Evolutionary conservation across 30 jellyfish, hydroid and myxozoan genomes (phyloP), one percentile per base, ranked within the genome.

Genomic region (Cassiopea andromeda): DNA sequence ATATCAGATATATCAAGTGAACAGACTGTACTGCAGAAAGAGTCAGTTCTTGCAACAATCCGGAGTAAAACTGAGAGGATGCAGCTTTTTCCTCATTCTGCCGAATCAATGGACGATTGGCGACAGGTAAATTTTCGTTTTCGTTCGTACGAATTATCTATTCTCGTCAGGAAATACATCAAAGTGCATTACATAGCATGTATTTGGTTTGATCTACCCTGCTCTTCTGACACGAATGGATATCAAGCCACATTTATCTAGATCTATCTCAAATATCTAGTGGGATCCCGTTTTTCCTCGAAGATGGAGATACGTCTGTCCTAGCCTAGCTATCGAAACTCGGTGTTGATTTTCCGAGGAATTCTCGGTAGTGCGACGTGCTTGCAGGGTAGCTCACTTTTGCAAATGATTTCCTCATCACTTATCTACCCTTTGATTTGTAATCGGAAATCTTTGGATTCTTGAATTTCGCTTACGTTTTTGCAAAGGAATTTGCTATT

Each of bases 61-160:
- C 96, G 85, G 9, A 69, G 82, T 14, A 89, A 80, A 84, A 85
- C 96, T 27, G 95, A 82, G 79, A 84, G 76, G 77, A 81, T 71
- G 88, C 98, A 81, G 6, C 91, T 93, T 78, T 84, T 85, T 80
- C 94, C 94, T 78, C 94, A 48, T 77, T 57, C 85, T 27, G 71
- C 94, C 94, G 94, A 87, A 87, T 87, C 94, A 87, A 87, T 87
- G 94, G 99, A 96, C 92, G 99, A 96, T 78, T 96, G 99, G 99
- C 98, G 97, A 88, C 93, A 91, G 97, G 99, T 96, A 91, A 92
- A 85, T 85, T 82, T 90, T 64, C 88, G 91, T 89, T 82, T 80
- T 94, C 97, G 93, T 84, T 82, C 77, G 85, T 83, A 78, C 94
- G 94, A 87, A 44, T 91, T 91, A 81, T 91, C 87, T 89, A 90